These are phyloP conservation scores for Takifugu rubripes DNA, from an alignment of 2,797 vertebrate species.

Conservation along the genomic window DNA sequence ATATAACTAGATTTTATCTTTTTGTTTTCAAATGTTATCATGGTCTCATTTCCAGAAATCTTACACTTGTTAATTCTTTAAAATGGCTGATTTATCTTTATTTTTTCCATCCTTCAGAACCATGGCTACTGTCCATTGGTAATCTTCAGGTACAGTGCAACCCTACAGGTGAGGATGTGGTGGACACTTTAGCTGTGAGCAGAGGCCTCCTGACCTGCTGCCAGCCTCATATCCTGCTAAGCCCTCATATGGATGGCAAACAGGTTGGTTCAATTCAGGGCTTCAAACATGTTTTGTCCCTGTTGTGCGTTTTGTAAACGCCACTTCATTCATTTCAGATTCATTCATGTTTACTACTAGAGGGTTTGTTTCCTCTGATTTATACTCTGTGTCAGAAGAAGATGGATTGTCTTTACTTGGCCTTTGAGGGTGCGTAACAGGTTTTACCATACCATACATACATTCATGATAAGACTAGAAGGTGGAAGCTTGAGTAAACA, in stretches of 20 bases:
- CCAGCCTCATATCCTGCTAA: slow-evolving; percentile 72
- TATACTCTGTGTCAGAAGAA: slow-evolving; percentile 74
- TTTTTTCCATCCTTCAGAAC: slow-evolving; percentile 48
- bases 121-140: slow-evolving; percentile 68
- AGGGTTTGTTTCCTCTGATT: slow-evolving; percentile 77
- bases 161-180: slow-evolving; percentile 45
- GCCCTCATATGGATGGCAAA: slow-evolving; percentile 30
- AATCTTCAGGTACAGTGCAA: slow-evolving; percentile 61
- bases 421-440: slow-evolving; percentile 81
- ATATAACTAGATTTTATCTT: background rate
- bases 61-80: background rate
- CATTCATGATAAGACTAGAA: too few species aligned
- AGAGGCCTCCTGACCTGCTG: slow-evolving; percentile 84
- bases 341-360: slow-evolving; percentile 73
- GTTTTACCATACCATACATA: too few species aligned
- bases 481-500: too few species aligned
- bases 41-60: background rate
- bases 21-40: background rate
- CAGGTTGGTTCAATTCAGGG: slow-evolving; percentile 54
- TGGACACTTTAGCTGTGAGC: slow-evolving; percentile 75
- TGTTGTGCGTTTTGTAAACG: background rate
- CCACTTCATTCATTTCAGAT: slow-evolving; percentile 48
- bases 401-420: slow-evolving; percentile 78
- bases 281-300: background rate
- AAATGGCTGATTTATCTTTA: background rate